A percentile compares a stretch with the other conserved stretches of the same genome.
These are phyloP conservation scores for Eumeta japonica DNA, from an alignment of 1,140 invertebrate genomes.

Conservation along the genomic window DNA sequence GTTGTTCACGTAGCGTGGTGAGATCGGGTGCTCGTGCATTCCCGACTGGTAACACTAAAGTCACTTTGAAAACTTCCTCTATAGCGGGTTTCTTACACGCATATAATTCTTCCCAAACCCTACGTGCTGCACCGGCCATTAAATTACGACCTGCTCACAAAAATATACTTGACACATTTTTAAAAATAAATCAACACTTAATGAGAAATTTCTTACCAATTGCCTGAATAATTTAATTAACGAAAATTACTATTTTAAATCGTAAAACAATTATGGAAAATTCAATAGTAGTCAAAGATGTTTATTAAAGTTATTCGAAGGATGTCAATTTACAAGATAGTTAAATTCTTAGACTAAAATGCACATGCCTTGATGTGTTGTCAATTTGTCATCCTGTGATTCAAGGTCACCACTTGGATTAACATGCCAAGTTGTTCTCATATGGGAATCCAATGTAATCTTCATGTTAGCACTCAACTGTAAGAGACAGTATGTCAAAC, in stretches of 20 bases:
- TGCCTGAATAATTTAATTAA: not conserved
- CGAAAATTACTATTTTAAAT: not conserved
- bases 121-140: conserved; percentile 83
- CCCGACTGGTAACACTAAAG: conserved; percentile 65
- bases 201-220: not conserved
- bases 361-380: conserved; percentile 67
- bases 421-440: conserved; percentile 86
- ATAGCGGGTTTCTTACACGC: conserved; percentile 94
- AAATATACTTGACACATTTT: too few relatives aligned
- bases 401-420: conserved; percentile 73
- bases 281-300: too few relatives aligned
- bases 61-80: conserved; percentile 90
- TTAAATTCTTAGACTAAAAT: not conserved
- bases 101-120: conserved; percentile 97
- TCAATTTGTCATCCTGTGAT: conserved; percentile 72
- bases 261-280: too few relatives aligned
- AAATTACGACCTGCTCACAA: conserved; percentile 67
- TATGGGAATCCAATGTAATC: conserved; percentile 75
- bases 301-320: not conserved
- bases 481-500: conserved; percentile 92
- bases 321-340: not conserved
- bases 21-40: conserved; percentile 82
- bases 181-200: not conserved
- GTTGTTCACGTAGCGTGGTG: conserved; percentile 72
- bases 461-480: conserved; percentile 90